Base-by-base conservation (phyloP, 2,888 invertebrate species). In the Maniola hyperantus region DNA sequence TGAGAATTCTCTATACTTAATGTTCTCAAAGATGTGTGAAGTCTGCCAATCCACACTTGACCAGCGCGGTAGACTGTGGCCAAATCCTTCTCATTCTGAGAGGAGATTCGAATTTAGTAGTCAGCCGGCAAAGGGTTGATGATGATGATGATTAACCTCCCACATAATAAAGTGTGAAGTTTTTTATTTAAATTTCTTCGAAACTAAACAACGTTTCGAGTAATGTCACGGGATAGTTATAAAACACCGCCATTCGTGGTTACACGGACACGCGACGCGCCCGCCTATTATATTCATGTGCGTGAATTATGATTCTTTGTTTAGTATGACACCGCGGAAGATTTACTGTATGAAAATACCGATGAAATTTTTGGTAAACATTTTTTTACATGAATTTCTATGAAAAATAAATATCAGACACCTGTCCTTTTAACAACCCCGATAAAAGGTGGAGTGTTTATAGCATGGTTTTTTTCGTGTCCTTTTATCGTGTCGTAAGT, bases 221-320 rank as follows among this genome's bases (percentile, higher is more conserved):
- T 26, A 42, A 53, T 53, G 62, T 53, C 34, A 42, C 15, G 13
- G 36, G 61, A 10, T 39, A 51, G 13, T 42, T 34, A 42, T 53
- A 50, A 20, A 34, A 39, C 20, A 53, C 15, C 42, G 36, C 15
- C 68, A 67, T 72, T 69, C 72, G 66, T 53, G 64, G 73, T 66
- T 72, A 69, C 76, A 76, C 78, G 79, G 78, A 78, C 79, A 81
- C 76, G 72, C 77, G 67, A 67, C 69, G 74, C 80, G 68, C 61
- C 69, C 68, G 68, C 68, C 65, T 73, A 79, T 84, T 80, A 68
- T 70, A 68, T 68, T 70, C 71, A 72, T 71, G 70, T 74, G 80
- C 83, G 81, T 88, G 88, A 88, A 81, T 86, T 88, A 88, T 85
- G 66, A 64, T 62, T 64, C 70, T 70, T 70, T 67, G 70, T 68